Conservation (phyloP, 2,113 vertebrate species). For the Diadophis punctatus region DNA sequence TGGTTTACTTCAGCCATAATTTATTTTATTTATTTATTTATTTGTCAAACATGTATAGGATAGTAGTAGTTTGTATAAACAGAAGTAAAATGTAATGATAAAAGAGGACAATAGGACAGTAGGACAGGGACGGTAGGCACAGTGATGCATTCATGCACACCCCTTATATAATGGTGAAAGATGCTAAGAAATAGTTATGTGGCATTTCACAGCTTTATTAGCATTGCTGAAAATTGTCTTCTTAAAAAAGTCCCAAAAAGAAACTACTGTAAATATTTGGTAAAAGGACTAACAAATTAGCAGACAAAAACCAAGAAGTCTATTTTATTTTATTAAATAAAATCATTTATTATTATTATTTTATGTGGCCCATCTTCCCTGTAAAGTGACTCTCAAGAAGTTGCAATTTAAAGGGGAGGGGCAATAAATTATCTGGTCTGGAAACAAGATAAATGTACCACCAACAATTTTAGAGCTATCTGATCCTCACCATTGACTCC, state of each 20-base stretch:
- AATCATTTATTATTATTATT: too few species aligned
- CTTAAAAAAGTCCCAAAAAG: background rate
- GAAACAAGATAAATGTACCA: constrained; percentile 25
- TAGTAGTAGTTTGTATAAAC: too few species aligned
- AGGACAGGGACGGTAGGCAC: too few species aligned
- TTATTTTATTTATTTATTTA: too few species aligned
- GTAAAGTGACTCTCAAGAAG: background rate
- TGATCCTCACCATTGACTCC: constrained; percentile 35
- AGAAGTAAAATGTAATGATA: too few species aligned
- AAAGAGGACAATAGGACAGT: too few species aligned
- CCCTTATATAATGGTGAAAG: constrained; percentile 1
- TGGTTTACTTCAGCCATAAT: background rate
- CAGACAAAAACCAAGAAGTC: background rate
- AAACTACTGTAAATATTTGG: background rate
- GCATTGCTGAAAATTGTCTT: background rate
- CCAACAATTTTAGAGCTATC: constrained; percentile 25
- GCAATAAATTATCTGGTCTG: constrained; percentile 21
- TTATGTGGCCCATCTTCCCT: too few species aligned
- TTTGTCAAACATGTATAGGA: too few species aligned
- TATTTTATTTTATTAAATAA: too few species aligned
- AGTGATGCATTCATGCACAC: too few species aligned
- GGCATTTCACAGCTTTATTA: background rate
- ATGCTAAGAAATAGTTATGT: background rate
- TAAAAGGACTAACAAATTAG: background rate
- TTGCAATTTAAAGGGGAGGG: background rate